phyloP scores from a whole-genome alignment of 2,888 invertebrate species.

The Barypeithes pellucidus region DNA sequence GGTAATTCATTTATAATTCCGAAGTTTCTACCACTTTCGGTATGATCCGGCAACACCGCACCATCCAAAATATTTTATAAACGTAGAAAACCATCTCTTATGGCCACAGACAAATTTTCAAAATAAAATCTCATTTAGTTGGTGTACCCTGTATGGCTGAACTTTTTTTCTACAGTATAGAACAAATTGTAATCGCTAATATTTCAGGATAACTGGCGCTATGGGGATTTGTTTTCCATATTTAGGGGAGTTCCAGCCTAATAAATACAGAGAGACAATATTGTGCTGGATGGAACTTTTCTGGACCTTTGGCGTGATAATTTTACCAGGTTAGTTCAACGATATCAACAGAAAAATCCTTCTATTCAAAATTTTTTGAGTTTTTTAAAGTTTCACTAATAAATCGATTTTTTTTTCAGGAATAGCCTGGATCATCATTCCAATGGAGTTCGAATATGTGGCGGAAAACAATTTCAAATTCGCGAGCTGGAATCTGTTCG shows the following conservation, averaged over 20 bases:
- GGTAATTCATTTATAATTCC: too few relatives aligned
- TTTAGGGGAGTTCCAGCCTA: slow-evolving; percentile 86
- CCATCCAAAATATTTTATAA: too few relatives aligned
- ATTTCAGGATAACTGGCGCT: slow-evolving; percentile 82
- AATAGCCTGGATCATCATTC: slow-evolving; percentile 86
- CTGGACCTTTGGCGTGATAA: slow-evolving; percentile 86
- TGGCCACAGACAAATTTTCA: too few relatives aligned
- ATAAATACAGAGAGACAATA: slow-evolving; percentile 85
- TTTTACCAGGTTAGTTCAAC: slow-evolving; percentile 77
- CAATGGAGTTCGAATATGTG: slow-evolving; percentile 77
- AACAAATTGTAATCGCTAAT: too few relatives aligned
- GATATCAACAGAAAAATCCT: background rate
- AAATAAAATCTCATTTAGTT: too few relatives aligned
- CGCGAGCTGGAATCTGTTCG: slow-evolving; percentile 88
- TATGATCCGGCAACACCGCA: too few relatives aligned
- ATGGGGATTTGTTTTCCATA: slow-evolving; percentile 90
- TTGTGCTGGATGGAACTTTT: slow-evolving; percentile 91
- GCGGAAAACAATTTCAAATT: slow-evolving; percentile 77
- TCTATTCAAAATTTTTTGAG: too few relatives aligned
- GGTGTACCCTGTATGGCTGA: too few relatives aligned
- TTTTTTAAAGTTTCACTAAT: too few relatives aligned
- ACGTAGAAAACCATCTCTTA: too few relatives aligned
- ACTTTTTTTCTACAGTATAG: too few relatives aligned
- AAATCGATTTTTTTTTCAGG: slow-evolving; percentile 70
- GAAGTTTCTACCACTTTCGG: too few relatives aligned